These are phyloP conservation scores for Hyperoplus immaculatus DNA, from an alignment of 2,797 vertebrate species.

Conservation along the genomic window DNA sequence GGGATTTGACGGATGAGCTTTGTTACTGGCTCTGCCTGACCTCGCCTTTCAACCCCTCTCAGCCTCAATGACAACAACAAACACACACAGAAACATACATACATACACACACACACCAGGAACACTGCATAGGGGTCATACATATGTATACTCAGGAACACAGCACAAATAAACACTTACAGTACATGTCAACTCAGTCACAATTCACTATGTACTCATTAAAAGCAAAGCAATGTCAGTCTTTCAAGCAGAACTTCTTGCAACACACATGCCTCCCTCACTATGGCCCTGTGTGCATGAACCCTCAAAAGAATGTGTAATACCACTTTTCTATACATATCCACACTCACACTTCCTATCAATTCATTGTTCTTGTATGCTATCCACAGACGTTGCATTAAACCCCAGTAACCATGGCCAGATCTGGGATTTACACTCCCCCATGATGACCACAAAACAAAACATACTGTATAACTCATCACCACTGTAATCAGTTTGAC, in stretches of 20 bases:
- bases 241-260: slow-evolving; percentile 34
- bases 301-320: slow-evolving; percentile 32
- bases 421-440: slow-evolving; percentile 38
- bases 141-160: slow-evolving; percentile 8
- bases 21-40: slow-evolving; percentile 72
- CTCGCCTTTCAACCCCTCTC: slow-evolving; percentile 79
- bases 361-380: slow-evolving; percentile 3
- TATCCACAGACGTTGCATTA: slow-evolving; percentile 29
- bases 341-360: not conserved
- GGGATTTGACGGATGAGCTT: slow-evolving; percentile 81
- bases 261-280: slow-evolving; percentile 25
- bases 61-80: slow-evolving; percentile 72
- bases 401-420: slow-evolving; percentile 3
- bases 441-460: slow-evolving; percentile 29
- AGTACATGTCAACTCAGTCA: slow-evolving; percentile 4
- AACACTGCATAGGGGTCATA: slow-evolving; percentile 20
- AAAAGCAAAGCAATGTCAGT: slow-evolving; percentile 33
- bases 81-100: slow-evolving; percentile 24
- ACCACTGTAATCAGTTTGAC: slow-evolving; percentile 12
- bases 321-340: slow-evolving; percentile 28
- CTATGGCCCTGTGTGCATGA: slow-evolving; percentile 28
- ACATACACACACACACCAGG: slow-evolving; percentile 15
- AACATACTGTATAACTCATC: slow-evolving; percentile 26
- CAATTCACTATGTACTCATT: not conserved
- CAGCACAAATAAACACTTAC: slow-evolving; percentile 27